A percentile compares a stretch with the other conserved stretches of the same genome.
phyloP scores from a whole-genome alignment of 2,888 invertebrate genomes.

The Sicus ferrugineus region DNA sequence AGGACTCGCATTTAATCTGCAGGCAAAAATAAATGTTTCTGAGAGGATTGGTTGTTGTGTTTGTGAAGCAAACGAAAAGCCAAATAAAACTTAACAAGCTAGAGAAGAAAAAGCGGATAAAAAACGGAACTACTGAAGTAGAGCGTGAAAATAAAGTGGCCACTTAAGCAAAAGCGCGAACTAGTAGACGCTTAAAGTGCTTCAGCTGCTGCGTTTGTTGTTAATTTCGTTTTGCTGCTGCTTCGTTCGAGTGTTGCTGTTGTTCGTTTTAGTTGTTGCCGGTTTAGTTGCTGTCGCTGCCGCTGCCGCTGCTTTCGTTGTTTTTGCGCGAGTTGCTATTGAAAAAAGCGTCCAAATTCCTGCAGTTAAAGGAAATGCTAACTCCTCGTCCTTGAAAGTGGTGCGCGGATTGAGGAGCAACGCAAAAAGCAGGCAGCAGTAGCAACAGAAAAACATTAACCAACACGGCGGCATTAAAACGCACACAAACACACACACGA shows the following conservation, averaged over 20 bases:
- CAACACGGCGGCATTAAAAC: neutral
- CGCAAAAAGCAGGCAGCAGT: neutral
- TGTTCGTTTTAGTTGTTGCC: no score
- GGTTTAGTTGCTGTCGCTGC: neutral
- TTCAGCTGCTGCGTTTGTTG: neutral
- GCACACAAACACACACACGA: neutral
- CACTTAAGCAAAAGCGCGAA: conserved; percentile 30
- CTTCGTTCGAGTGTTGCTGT: neutral
- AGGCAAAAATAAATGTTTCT: no score
- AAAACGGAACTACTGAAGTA: conserved; percentile 37
- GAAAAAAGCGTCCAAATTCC: neutral
- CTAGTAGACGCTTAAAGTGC: conserved; percentile 23
- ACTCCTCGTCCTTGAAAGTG: neutral
- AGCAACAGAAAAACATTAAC: neutral
- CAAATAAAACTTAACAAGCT: no score
- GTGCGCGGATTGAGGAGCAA: no score
- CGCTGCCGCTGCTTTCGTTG: neutral
- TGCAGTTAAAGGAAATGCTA: neutral
- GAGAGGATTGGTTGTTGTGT: no score
- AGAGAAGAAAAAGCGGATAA: neutral
- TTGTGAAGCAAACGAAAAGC: no score
- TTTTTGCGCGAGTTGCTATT: neutral
- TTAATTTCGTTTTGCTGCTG: neutral
- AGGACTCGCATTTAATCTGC: no score
- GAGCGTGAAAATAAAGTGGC: conserved; percentile 44